Base-by-base conservation (phyloP, 2,113 vertebrate genomes). In the Taurulus bubalis region DNA sequence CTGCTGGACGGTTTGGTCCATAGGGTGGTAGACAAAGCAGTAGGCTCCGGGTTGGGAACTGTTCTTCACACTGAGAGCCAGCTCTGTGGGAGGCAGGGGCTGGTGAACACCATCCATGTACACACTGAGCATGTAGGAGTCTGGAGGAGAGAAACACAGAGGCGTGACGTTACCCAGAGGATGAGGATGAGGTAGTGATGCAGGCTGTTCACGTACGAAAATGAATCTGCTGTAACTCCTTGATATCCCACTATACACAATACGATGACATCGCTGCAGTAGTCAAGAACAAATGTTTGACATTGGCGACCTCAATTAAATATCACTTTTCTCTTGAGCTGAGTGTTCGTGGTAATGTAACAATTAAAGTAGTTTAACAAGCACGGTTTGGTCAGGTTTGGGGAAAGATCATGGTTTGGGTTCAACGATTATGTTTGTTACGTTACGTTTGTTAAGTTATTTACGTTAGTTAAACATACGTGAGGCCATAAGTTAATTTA, bases 21-120 rank as follows among this genome's bases (percentile, higher is more conserved):
- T 66, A 0, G 91, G 95, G 88, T 96, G 96, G 93, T 96, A 99
- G 90, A 99, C 93, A 26, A 99, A 99, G 91, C 96, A 94, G 91
- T 97, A 99, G 49, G 75, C 82, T 96, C 96, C 88, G 84, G 95
- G 88, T 90, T 95, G 95, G 71, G 97, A 92, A 20, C 91, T 93
- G 65, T 93, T 94, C 93, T 99, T 99, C 71, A 99, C 94, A 30
- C 75, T 88, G 66, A 98, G 95, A 1, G 97, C 97, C 68, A 96
- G 90, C 14, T 97, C 96, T 7, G 96, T 90, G 0, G 96, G 92
- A 2, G 92, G 93, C 66, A 99, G 86, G 69, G 92, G 93, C 87
- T 93, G 90, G 66, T 90, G 93, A 16, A 92, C 92, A 1, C 94
- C 95, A 2, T 98, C 95, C 15, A 96, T 94, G 28, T 90, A 92